Base-by-base conservation (phyloP, 2,888 invertebrate genomes). In the Colostygia pectinataria region DNA sequence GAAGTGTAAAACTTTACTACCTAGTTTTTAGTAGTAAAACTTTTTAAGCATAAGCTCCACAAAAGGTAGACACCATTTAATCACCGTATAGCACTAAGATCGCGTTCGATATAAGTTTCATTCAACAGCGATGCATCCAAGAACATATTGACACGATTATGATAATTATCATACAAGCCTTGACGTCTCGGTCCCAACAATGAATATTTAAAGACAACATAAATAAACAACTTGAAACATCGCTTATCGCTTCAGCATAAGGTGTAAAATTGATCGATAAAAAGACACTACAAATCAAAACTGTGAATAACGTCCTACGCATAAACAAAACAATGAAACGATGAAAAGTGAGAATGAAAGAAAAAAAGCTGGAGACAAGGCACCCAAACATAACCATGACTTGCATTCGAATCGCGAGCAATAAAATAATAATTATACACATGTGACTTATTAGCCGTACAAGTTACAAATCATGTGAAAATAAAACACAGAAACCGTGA, bases 391-490 rank as follows among this genome's bases (percentile, higher is more conserved):
- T 65, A 69, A 62, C 71, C 80, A 80, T 84, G 82, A 82, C 80
- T 83, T 76, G 85, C 82, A 79, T 83, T 81, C 83, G 77, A 68
- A 81, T 77, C 66, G 77, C 73, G 66, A 63, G 76, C 85, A 84
- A 86, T 87, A 87, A 88, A 87, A 87, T 86, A 86, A 88, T 88
- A 87, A 89, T 89, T 88, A 86, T 85, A 87, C 85, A 82, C 86
- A 83, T 85, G 83, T 83, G 85, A 88, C 84, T 84, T 88, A 88
- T 88, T 87, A 87, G 80, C 80, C 74, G 64, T 78, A 79, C 80
- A 77, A 71, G 77, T 77, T 77, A 73, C 73, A 73, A 67, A 75
- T 71, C 72, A 74, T 74, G 74, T 65, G 68, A 74, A 79, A 74
- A 74, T 74, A 76, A 75, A 79, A 74, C 66, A 69, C 52, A 55